phyloP scores from a whole-genome alignment of 1,140 invertebrate species.

The Drosophila parvula region DNA sequence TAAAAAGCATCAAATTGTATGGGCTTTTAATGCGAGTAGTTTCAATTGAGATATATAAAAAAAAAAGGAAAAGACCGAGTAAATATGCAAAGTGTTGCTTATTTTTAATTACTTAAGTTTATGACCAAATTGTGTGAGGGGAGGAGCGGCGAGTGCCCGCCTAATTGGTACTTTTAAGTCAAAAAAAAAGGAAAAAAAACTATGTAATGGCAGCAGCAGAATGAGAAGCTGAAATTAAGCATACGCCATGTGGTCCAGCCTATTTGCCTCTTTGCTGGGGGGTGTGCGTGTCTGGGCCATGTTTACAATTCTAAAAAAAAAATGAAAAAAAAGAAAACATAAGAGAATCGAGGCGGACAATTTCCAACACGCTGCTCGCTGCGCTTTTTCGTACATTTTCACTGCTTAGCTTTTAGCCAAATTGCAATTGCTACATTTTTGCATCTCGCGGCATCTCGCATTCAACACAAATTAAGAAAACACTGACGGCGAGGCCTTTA shows the following conservation, averaged over 20 bases:
- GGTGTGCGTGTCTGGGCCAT: constrained; percentile 63
- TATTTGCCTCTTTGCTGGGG: neutral
- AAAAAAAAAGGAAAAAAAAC: constrained; percentile 41
- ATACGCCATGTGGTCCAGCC: constrained; percentile 70
- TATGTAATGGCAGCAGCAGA: constrained; percentile 24
- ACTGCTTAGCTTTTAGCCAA: constrained; percentile 75
- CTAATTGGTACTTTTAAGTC: constrained; percentile 77
- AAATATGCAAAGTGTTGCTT: constrained; percentile 57
- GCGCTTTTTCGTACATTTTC: constrained; percentile 54
- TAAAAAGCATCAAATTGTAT: constrained; percentile 59
- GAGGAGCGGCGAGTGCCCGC: constrained; percentile 28
- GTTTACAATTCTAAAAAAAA: constrained; percentile 66
- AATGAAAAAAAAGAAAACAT: constrained; percentile 36
- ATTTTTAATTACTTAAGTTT: constrained; percentile 79
- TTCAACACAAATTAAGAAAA: constrained; percentile 58
- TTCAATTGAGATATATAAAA: constrained; percentile 76
- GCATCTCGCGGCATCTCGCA: constrained; percentile 37
- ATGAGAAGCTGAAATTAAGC: constrained; percentile 54
- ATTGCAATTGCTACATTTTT: constrained; percentile 65
- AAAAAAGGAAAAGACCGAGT: constrained; percentile 22
- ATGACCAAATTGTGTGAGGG: constrained; percentile 29
- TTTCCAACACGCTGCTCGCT: constrained; percentile 60
- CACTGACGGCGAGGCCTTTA: constrained; percentile 34
- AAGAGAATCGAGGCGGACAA: constrained; percentile 55
- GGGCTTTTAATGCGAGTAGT: constrained; percentile 60